Conservation (phyloP, 2,888 invertebrate species). For the Drosophila kanekoi region DNA sequence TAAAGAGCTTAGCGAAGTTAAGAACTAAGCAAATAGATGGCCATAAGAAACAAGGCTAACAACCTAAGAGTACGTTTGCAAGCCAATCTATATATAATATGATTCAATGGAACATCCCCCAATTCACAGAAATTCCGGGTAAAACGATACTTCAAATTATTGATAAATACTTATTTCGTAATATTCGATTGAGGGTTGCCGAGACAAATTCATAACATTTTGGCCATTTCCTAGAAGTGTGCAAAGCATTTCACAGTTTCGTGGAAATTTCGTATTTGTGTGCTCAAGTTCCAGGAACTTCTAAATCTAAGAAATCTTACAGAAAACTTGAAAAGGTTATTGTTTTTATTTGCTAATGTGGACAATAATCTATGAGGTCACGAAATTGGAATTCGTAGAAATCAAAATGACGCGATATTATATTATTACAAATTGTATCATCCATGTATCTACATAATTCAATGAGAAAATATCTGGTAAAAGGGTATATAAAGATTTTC, state of each 20-base stretch:
- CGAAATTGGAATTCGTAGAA: not conserved
- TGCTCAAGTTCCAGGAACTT: not conserved
- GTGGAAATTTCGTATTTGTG: not conserved
- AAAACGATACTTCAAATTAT: not conserved
- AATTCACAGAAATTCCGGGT: not conserved
- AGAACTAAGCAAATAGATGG: constrained; percentile 10
- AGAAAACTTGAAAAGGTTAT: not conserved
- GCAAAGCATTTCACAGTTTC: not conserved
- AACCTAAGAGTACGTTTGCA: not conserved
- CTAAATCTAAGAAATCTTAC: not conserved
- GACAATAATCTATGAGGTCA: not conserved
- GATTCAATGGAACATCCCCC: not conserved
- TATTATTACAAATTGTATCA: too few relatives aligned
- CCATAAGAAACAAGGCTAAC: not conserved
- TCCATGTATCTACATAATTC: too few relatives aligned
- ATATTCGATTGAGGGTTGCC: not conserved
- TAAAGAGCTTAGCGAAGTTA: constrained; percentile 8
- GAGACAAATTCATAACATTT: constrained; percentile 1
- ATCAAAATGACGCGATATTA: too few relatives aligned
- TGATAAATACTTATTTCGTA: not conserved
- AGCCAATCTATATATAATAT: constrained; percentile 8
- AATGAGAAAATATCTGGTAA: too few relatives aligned
- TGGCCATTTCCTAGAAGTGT: constrained; percentile 1
- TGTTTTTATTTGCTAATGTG: not conserved
- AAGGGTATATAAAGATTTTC: too few relatives aligned